Percentiles rank a stretch among this genome's conserved stretches.
phyloP scores from a whole-genome alignment of 1,140 invertebrate genomes.

The Wasmannia auropunctata region DNA sequence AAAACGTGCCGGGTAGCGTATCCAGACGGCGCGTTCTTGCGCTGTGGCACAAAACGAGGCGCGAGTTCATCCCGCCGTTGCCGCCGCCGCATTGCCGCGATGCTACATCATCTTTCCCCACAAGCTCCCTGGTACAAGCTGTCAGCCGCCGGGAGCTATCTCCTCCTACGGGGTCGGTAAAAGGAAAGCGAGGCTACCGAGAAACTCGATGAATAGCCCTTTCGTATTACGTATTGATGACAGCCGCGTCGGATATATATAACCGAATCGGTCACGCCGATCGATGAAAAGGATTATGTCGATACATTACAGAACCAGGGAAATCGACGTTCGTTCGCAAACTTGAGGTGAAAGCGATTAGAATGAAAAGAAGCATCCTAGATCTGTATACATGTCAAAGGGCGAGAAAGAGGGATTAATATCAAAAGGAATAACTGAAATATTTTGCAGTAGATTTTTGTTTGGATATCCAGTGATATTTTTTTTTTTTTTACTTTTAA shows the following conservation, averaged over 20 bases:
- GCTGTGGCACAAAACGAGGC: constrained; percentile 51
- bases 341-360: background rate
- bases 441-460: background rate
- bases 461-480: background rate
- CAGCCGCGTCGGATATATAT: background rate
- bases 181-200: background rate
- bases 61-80: constrained; percentile 36
- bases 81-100: background rate
- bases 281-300: constrained; percentile 1
- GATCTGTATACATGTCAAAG: too few species aligned
- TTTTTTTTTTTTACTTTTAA: background rate
- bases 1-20: constrained; percentile 33
- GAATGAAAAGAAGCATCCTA: background rate
- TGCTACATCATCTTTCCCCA: constrained; percentile 45
- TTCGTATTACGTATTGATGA: background rate
- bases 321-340: background rate
- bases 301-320: background rate
- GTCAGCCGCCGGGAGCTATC: constrained; percentile 2
- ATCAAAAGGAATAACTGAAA: background rate
- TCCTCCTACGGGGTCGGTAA: background rate
- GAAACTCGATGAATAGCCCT: constrained; percentile 6
- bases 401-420: background rate
- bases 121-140: constrained; percentile 16
- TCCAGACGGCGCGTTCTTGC: constrained; percentile 46
- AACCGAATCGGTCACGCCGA: background rate